Evolutionary conservation across 2,888 invertebrate genomes (phyloP), one percentile per base, ranked within the genome.

Genomic region (Cylindroiulus punctatus): DNA sequence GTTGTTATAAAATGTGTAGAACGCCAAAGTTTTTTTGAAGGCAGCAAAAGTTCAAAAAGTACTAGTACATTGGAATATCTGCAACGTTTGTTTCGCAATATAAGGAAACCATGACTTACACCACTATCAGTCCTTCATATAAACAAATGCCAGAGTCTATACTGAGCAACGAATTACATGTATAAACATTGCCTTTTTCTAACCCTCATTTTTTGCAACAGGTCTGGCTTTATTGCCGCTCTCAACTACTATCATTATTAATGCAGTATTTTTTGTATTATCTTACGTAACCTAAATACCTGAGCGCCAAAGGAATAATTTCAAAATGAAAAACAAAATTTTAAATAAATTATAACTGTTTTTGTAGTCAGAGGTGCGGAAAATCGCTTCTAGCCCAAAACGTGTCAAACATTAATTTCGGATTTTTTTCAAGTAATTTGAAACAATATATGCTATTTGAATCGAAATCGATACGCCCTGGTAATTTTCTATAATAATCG

Each of bases 251-350:
- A 19, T n/a, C 4, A 5, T 52, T 52, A 52, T 26, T 65, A 8
- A 8, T n/a, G n/a, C 0, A 7, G 26, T 10, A 26, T 65, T 65
- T 65, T 65, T 65, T 19, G 5, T 22, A 4, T 65, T 10, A 7
- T 65, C 26, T 65, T 65, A 65, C 65, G n/a, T 65, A 65, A 65
- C 65, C 65, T 65, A 65, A 65, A 65, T 65, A 65, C 65, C 65
- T 65, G 52, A 52, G n/a, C 19, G n/a, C 52, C 52, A n/a, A 10
- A 65, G 26, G 8, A 65, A 65, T 22, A 65, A 65, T 65, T 65
- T 65, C 3, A 26, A 22, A 26, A 26, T 1, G 10, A 65, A 26
- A 65, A 10, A 26, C 5, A 8, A 12, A 44, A 44, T 44, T 44
- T 8, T 44, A 44, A 44, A 44, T n/a, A n/a, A n/a, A n/a, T n/a